phyloP scores from a whole-genome alignment of 2,888 invertebrate species.

The Subacronicta megacephala region DNA sequence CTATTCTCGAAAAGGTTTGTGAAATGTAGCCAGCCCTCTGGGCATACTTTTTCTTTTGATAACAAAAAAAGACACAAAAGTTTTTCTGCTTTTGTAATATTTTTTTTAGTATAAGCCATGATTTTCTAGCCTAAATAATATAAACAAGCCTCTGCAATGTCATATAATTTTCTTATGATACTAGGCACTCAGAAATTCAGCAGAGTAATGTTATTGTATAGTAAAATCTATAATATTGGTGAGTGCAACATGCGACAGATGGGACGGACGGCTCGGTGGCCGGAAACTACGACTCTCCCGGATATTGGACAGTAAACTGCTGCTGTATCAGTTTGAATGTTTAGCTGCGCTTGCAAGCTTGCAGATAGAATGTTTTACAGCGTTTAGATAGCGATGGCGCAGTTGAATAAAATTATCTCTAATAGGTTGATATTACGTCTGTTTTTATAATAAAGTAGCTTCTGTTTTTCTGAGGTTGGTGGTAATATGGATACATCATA shows the following conservation, averaged over 20 bases:
- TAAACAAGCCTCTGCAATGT: neutral
- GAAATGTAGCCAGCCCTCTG: no score
- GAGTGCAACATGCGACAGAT: slow-evolving; percentile 59
- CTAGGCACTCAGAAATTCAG: slow-evolving; percentile 15
- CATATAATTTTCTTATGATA: slow-evolving; percentile 8
- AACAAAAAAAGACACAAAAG: no score
- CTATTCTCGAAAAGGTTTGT: no score
- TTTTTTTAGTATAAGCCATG: no score
- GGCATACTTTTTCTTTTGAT: no score
- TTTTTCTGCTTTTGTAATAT: no score
- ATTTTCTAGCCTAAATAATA: neutral
- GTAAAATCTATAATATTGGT: slow-evolving; percentile 52
- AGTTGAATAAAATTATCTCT: slow-evolving; percentile 24
- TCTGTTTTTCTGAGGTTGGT: neutral
- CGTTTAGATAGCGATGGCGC: slow-evolving; percentile 29
- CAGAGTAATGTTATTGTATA: slow-evolving; percentile 29
- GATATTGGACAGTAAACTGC: slow-evolving; percentile 81
- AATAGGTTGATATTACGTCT: slow-evolving; percentile 11
- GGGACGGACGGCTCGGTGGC: slow-evolving; percentile 63
- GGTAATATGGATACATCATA: no score
- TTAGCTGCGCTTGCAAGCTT: slow-evolving; percentile 47
- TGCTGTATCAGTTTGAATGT: slow-evolving; percentile 63
- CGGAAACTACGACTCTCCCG: slow-evolving; percentile 73
- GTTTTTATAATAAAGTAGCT: slow-evolving; percentile 15
- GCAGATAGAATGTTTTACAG: slow-evolving; percentile 45